These are phyloP conservation scores for Glaucopsyche alexis DNA, from an alignment of 2,888 invertebrate genomes.

Conservation along the genomic window DNA sequence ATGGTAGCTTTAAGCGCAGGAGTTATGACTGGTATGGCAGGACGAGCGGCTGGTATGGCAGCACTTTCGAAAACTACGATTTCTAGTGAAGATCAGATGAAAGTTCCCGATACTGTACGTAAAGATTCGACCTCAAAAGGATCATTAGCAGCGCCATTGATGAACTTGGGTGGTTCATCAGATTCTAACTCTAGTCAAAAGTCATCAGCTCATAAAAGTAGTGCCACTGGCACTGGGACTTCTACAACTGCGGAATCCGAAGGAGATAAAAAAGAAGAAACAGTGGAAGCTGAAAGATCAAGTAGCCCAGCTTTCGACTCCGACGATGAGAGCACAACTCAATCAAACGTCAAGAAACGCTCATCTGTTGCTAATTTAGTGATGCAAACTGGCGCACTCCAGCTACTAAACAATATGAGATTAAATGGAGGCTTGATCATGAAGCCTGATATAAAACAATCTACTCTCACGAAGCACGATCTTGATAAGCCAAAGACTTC, in stretches of 20 bases:
- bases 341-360: conserved; percentile 79
- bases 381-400: conserved; percentile 82
- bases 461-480: conserved; percentile 61
- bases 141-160: conserved; percentile 63
- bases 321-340: conserved; percentile 91
- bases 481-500: conserved; percentile 64
- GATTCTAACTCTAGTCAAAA: conserved; percentile 83
- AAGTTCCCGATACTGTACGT: conserved; percentile 65
- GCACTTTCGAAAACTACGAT: conserved; percentile 89
- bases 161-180: conserved; percentile 70
- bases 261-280: conserved; percentile 71
- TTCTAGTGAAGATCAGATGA: conserved; percentile 85
- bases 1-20: conserved; percentile 95
- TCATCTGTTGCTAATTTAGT: conserved; percentile 85
- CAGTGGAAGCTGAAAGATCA: conserved; percentile 86
- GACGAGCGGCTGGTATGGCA: conserved; percentile 91
- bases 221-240: conserved; percentile 78
- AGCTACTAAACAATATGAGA: conserved; percentile 76
- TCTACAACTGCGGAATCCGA: conserved; percentile 78
- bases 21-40: conserved; percentile 94
- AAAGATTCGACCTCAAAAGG: conserved; percentile 66
- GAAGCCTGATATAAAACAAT: conserved; percentile 62
- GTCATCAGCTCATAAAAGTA: conserved; percentile 80
- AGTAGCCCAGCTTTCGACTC: conserved; percentile 97
- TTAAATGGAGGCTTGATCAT: conserved; percentile 78